phyloP scores from a whole-genome alignment of 2,888 invertebrate species.

The Protonemura montana region DNA sequence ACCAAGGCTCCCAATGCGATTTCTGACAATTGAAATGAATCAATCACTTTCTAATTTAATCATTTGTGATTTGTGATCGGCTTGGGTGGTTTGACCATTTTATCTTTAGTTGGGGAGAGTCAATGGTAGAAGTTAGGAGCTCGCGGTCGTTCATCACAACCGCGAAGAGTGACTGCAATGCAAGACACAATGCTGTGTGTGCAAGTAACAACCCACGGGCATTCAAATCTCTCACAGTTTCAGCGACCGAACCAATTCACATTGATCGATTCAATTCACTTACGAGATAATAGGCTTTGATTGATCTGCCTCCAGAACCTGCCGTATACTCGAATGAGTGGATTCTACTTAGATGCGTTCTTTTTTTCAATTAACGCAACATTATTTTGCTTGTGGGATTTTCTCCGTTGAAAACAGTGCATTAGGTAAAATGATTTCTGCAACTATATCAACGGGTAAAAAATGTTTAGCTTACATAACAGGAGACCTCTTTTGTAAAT shows the following conservation, averaged over 20 bases:
- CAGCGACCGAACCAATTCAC: background rate
- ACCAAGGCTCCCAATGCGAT: background rate
- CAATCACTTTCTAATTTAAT: slow-evolving; percentile 32
- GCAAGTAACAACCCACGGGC: background rate
- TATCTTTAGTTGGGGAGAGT: slow-evolving; percentile 13
- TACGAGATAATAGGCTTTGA: background rate
- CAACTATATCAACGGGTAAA: too few relatives aligned
- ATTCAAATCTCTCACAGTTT: background rate
- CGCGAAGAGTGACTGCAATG: background rate
- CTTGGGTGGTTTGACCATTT: slow-evolving; percentile 1
- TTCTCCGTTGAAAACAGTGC: too few relatives aligned
- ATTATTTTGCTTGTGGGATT: too few relatives aligned
- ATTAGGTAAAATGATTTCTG: too few relatives aligned
- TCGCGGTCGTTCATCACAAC: background rate
- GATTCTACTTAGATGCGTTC: too few relatives aligned
- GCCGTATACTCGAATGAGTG: background rate
- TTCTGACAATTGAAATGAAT: slow-evolving; percentile 33
- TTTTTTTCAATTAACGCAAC: too few relatives aligned
- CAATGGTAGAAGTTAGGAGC: background rate
- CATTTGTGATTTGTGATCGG: slow-evolving; percentile 24
- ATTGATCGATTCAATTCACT: slow-evolving; percentile 4
- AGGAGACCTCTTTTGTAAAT: too few relatives aligned
- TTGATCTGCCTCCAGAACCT: background rate
- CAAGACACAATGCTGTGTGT: background rate
- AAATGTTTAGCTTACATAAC: too few relatives aligned